Evolutionary conservation across 2,797 vertebrate species (phyloP).

Genomic region (Urophycis tenuis): DNA sequence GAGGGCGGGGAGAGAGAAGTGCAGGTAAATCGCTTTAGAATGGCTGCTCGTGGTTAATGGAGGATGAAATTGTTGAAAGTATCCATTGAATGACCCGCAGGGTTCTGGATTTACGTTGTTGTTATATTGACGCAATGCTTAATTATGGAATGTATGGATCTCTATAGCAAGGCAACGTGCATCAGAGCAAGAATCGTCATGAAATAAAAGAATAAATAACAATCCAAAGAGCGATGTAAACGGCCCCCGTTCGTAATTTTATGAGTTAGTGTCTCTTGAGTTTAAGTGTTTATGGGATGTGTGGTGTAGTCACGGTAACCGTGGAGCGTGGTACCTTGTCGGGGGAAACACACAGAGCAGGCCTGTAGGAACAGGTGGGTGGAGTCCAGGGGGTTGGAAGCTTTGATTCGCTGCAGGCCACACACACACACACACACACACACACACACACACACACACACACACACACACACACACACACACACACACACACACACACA

Average conservation of each 20-base stretch:
- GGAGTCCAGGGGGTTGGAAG: conserved; percentile 60
- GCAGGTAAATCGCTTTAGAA: background rate
- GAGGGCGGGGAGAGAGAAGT: background rate
- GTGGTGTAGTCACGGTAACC: background rate
- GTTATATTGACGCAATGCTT: too few species aligned
- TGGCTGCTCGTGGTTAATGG: too few species aligned
- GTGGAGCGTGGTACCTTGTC: conserved; percentile 76
- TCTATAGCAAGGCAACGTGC: background rate
- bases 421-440: background rate
- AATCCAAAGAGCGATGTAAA: background rate
- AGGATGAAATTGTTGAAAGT: background rate
- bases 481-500: background rate
- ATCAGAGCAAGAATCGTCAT: background rate
- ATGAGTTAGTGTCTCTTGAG: background rate
- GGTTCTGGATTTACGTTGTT: background rate
- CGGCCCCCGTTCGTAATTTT: too few species aligned
- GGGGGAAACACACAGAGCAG: conserved; percentile 83
- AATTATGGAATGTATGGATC: background rate
- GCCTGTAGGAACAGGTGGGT: conserved; percentile 89
- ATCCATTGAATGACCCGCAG: background rate
- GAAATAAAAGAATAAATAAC: too few species aligned
- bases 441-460: background rate
- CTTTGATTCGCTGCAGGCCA: background rate
- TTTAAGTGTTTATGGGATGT: background rate
- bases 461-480: background rate